phyloP scores from a whole-genome alignment of 1,140 invertebrate species.

The Geopemphigus sp. region DNA sequence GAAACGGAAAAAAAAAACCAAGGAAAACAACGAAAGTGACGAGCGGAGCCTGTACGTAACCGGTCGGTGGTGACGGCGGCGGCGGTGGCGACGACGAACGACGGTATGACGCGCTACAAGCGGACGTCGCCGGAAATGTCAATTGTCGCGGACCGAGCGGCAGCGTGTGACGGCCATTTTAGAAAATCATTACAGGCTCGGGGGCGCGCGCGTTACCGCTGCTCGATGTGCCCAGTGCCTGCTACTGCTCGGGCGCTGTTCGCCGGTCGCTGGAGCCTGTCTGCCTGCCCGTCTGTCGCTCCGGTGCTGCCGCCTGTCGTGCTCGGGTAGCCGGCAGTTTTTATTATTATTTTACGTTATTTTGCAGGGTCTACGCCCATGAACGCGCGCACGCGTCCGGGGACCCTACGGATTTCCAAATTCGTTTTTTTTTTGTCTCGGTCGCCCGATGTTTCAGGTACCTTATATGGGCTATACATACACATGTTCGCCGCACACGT shows the following conservation, averaged over 20 bases:
- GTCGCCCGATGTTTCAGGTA: not conserved
- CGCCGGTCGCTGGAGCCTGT: not conserved
- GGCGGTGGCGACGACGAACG: slow-evolving; percentile 1
- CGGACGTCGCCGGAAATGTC: slow-evolving; percentile 43
- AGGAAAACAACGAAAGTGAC: not conserved
- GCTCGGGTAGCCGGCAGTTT: not conserved
- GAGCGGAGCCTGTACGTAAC: slow-evolving; percentile 4
- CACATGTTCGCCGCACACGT: too few species aligned
- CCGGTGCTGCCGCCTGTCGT: slow-evolving; percentile 26
- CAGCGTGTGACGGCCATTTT: slow-evolving; percentile 45
- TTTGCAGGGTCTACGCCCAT: slow-evolving; percentile 24
- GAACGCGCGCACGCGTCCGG: not conserved
- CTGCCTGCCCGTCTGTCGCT: not conserved
- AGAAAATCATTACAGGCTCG: slow-evolving; percentile 47
- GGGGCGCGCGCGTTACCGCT: not conserved
- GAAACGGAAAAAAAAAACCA: not conserved
- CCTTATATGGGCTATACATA: too few species aligned
- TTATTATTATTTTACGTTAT: not conserved
- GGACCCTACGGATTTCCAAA: not conserved
- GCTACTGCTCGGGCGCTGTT: not conserved
- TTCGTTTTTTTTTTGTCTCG: not conserved
- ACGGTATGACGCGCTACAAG: slow-evolving; percentile 22
- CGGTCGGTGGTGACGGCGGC: slow-evolving; percentile 4
- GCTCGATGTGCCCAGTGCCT: not conserved
- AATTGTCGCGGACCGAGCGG: slow-evolving; percentile 31